Evolutionary conservation across 2,888 invertebrate genomes (phyloP), one percentile per base, ranked within the genome.

Genomic region (Drosophila robusta): DNA sequence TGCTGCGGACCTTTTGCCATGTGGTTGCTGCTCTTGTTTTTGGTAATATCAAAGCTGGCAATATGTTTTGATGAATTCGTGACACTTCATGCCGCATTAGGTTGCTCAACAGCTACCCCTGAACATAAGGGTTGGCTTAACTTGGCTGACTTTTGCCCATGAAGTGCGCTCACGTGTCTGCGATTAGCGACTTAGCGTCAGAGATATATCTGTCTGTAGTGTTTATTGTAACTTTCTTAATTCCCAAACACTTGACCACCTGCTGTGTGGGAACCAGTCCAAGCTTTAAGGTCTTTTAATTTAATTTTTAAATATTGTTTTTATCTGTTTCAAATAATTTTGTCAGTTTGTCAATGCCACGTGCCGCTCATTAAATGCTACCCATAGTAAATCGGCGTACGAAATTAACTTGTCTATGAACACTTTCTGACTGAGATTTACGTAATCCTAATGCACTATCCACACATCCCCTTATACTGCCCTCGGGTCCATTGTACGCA

Each of bases 41-140:
- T 71, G 66, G 49, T 69, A 63, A 47, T 61, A 68, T 61, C 69
- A 71, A 55, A 38, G 34, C 67, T 34, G 68, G 70, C 75, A 80
- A 78, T 89, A 78, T 87, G 80, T 84, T 90, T 86, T 90, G 83
- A 82, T 74, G 85, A 83, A 88, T 91, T 91, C 76, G 90, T 81
- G 88, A 91, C 91, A 91, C 91, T 90, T 90, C 89, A 90, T 80
- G 91, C 87, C 67, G 80, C 57, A 87, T 91, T 87, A 88, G 60
- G 36, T 68, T 51, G 75, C 36, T 49, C 66, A 49, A 39, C 36
- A 24, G 32, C 12, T 39, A 57, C 61, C 55, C 46, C 44, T 32
- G 7, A 22, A 22, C 49, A 34, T 5, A 39, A 11, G 65, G 78
- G 70, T 56, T 65, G 68, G 41, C 47, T 65, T 62, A 52, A 36